Evolutionary conservation across 2,113 vertebrate genomes (phyloP), one percentile per base, ranked within the genome.

Genomic region (Hemicordylus capensis): DNA sequence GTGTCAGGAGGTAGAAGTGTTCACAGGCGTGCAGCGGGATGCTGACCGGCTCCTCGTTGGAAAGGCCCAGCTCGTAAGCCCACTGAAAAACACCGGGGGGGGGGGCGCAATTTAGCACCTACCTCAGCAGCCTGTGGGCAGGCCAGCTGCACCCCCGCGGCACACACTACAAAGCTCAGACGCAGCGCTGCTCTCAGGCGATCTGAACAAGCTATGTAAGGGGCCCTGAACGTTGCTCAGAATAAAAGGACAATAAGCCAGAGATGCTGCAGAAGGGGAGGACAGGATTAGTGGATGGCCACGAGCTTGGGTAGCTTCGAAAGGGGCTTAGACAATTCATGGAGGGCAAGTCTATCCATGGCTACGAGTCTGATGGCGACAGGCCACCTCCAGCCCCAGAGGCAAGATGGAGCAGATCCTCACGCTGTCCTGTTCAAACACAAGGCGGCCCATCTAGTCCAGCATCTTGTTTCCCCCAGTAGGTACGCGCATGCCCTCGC

Each of bases 1-100:
- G 98, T 48, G 98, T 99, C 92, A 99, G 97, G 88, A 99, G 97
- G 96, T 99, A 99, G 95, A 99, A 99, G 93, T 99, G 98, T 81
- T 99, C 99, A 9, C 99, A 99, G 92, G 98, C 98, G 12, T 99
- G 98, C 86, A 99, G 94, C 42, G 99, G 99, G 92, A 99, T 97
- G 3, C 97, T 98, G 83, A 99, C 97, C 64, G 98, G 97, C 56
- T 96, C 95, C 93, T 98, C 98, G 76, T 97, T 98, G 4, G 97
- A 97, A 89, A 98, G 98, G 84, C 98, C 98, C 85, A 99, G 93
- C 94, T 99, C 99, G 44, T 99, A 99, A 8, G 98, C 98, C 99
- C 98, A 99, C 99, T 99, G 92, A 88, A 95, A n/a, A n/a, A n/a
- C n/a, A 93, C 37, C 0, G 78, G 89, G 93, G 91, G 76, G 20